phyloP scores from a whole-genome alignment of 2,113 vertebrate species.

The Sebastes schlegelii region DNA sequence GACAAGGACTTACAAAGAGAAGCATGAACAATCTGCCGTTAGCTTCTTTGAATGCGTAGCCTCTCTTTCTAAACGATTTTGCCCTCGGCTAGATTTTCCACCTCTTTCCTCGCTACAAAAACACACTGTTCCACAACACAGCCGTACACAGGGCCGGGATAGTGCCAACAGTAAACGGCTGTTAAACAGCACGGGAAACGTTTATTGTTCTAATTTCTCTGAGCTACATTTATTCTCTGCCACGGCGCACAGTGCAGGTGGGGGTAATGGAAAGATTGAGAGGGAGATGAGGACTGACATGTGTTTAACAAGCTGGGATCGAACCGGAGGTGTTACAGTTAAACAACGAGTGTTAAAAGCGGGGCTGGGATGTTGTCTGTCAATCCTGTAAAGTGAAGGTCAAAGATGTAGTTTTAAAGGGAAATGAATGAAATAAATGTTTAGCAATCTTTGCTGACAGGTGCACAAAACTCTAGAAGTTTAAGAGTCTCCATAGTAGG shows the following conservation, averaged over 20 bases:
- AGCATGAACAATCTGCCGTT: constrained; percentile 1
- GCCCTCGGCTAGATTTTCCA: constrained; percentile 21
- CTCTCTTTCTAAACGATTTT: constrained; percentile 16
- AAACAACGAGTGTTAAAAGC: background rate
- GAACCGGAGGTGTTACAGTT: background rate
- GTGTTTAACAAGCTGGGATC: constrained; percentile 21
- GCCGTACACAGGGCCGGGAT: background rate
- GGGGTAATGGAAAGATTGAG: background rate
- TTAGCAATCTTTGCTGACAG: background rate
- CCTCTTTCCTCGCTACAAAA: background rate
- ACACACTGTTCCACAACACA: constrained; percentile 8
- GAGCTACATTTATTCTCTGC: background rate
- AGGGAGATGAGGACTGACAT: background rate
- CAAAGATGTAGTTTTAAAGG: background rate
- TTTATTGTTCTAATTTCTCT: constrained; percentile 38
- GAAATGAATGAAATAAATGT: background rate
- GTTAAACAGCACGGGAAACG: constrained; percentile 22
- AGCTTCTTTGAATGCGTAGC: background rate
- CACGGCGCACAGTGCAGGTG: background rate
- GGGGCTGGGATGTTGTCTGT: background rate
- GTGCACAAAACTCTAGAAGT: background rate
- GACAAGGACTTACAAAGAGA: constrained; percentile 2
- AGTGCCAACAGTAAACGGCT: constrained; percentile 6
- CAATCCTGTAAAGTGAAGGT: background rate
- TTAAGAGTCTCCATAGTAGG: background rate